phyloP scores from a whole-genome alignment of 2,113 vertebrate species.

The Regulus satrapa region DNA sequence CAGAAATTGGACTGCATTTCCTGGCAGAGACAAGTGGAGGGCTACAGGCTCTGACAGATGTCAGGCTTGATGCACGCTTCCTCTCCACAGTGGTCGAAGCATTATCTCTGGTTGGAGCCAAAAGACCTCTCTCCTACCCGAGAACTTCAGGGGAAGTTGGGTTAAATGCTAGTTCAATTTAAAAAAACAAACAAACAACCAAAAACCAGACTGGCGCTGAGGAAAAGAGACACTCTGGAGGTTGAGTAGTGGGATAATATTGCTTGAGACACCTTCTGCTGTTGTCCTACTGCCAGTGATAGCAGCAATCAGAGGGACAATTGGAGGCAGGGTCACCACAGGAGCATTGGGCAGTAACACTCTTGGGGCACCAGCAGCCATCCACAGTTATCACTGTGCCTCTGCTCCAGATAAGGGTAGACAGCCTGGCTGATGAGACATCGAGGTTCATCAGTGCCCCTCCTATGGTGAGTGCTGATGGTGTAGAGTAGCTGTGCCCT shows the following conservation, averaged over 20 bases:
- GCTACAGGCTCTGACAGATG: background rate
- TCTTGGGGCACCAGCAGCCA: fast-evolving
- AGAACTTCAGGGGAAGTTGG: background rate
- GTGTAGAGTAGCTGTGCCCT: background rate
- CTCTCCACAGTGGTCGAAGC: background rate
- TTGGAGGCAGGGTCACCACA: background rate
- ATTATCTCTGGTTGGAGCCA: background rate
- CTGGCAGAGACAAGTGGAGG: background rate
- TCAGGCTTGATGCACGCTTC: background rate
- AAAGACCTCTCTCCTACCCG: background rate
- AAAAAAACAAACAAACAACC: background rate
- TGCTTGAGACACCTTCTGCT: background rate
- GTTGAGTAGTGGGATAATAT: background rate
- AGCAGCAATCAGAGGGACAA: background rate
- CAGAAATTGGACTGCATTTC: background rate
- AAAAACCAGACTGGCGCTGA: background rate
- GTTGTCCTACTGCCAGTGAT: background rate
- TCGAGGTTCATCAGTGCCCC: fast-evolving
- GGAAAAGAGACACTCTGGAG: background rate
- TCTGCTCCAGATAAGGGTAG: background rate
- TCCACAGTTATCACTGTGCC: background rate
- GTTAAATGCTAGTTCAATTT: background rate
- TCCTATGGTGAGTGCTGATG: fast-evolving
- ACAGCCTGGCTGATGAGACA: background rate
- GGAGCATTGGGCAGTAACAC: background rate